Conservation (phyloP, 1,140 invertebrate genomes). For the Aethina tumida region DNA sequence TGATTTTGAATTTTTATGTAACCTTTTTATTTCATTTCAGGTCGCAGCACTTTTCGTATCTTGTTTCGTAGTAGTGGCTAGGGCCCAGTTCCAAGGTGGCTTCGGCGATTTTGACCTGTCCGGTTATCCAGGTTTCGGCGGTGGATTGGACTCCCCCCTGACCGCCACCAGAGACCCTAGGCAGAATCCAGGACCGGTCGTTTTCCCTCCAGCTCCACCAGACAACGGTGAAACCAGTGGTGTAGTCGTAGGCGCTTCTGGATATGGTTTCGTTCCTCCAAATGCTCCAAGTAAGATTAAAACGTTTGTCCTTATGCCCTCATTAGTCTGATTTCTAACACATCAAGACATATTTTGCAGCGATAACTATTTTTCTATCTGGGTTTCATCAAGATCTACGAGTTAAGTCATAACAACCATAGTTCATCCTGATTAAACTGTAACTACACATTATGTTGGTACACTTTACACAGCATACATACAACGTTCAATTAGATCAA, state of each 20-base stretch:
- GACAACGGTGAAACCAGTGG: slow-evolving; percentile 56
- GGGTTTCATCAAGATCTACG: no score
- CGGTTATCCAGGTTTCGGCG: no score
- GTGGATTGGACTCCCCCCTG: slow-evolving; percentile 25
- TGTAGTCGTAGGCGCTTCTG: slow-evolving; percentile 59
- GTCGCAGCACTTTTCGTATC: slow-evolving; percentile 23
- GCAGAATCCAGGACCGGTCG: slow-evolving; percentile 50
- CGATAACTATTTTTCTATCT: no score
- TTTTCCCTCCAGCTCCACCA: slow-evolving; percentile 56
- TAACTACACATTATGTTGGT: no score
- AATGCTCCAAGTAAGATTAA: slow-evolving; percentile 43
- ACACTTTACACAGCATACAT: no score
- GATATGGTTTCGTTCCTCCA: slow-evolving; percentile 64
- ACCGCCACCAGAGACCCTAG: slow-evolving; percentile 29
- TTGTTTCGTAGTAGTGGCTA: slow-evolving; percentile 23
- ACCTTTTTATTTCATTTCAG: slow-evolving; percentile 18
- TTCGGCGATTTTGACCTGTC: slow-evolving; percentile 21
- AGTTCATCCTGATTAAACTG: no score
- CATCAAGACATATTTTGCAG: not conserved
- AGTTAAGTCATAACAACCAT: no score
- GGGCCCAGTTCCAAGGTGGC: slow-evolving; percentile 22
- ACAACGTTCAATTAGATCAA: no score
- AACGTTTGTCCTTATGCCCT: not conserved
- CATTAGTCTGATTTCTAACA: not conserved
- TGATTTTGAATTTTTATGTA: not conserved